Percentiles rank a stretch among this genome's conserved stretches.
Evolutionary conservation across 2,888 invertebrate species (phyloP).

Genomic region (Chrysolina americana): DNA sequence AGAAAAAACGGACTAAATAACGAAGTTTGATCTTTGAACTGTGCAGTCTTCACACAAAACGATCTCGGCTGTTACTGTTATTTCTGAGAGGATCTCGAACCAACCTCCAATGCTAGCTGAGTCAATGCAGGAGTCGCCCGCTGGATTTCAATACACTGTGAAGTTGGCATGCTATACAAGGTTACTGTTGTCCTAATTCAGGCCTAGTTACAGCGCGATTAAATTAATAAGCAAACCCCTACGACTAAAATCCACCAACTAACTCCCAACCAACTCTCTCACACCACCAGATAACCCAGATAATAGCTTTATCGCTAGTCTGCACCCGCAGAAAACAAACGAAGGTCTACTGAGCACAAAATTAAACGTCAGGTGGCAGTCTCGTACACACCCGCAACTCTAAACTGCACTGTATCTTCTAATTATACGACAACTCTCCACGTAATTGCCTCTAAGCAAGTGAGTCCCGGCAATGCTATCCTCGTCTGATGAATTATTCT

Average conservation of each 20-base stretch:
- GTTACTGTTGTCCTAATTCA: no score
- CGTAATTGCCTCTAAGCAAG: constrained; percentile 54
- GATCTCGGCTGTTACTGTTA: no score
- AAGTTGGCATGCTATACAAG: no score
- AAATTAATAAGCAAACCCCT: neutral
- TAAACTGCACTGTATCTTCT: constrained; percentile 47
- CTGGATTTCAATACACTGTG: no score
- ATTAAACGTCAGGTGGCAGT: constrained; percentile 47
- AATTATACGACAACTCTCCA: constrained; percentile 51
- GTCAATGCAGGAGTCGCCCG: no score
- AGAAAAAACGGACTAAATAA: no score
- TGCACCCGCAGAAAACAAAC: constrained; percentile 20
- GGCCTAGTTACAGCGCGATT: no score
- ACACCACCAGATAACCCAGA: neutral
- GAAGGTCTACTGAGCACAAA: constrained; percentile 41
- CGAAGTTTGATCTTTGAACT: no score
- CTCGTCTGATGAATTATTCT: constrained; percentile 20
- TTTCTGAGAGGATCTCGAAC: no score
- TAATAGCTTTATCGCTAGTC: constrained; percentile 17
- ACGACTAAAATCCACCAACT: neutral
- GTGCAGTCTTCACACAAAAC: no score
- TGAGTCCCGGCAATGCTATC: constrained; percentile 10
- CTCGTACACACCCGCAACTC: constrained; percentile 42
- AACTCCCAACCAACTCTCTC: neutral
- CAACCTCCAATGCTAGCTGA: no score